phyloP scores from a whole-genome alignment of 1,140 invertebrate genomes.

The Lepidurus arcticus region DNA sequence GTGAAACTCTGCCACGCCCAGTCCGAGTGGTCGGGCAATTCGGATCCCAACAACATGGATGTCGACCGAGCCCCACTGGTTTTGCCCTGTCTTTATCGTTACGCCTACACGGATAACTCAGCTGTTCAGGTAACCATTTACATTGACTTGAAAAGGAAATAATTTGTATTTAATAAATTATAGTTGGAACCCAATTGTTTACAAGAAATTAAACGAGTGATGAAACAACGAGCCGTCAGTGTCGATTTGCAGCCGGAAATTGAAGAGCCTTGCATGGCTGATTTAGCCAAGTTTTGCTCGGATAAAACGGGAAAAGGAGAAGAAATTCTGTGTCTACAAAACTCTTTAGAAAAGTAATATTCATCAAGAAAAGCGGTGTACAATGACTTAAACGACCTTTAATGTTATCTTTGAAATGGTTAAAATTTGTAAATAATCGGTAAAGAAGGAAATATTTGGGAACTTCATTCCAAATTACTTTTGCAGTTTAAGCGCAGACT shows the following conservation, averaged over 20 bases:
- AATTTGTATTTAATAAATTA: slow-evolving; percentile 26
- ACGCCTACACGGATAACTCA: slow-evolving; percentile 69
- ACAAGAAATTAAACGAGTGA: slow-evolving; percentile 78
- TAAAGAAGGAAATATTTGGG: background rate
- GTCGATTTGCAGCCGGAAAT: slow-evolving; percentile 92
- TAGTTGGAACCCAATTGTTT: slow-evolving; percentile 47
- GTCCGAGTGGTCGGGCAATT: slow-evolving; percentile 60
- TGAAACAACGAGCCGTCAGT: slow-evolving; percentile 82
- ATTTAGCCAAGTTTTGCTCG: slow-evolving; percentile 75
- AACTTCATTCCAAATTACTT: slow-evolving; percentile 31
- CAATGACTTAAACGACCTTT: background rate
- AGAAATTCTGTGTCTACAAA: slow-evolving; percentile 88
- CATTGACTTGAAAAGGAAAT: background rate
- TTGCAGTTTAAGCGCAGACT: slow-evolving; percentile 48
- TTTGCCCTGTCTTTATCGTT: slow-evolving; percentile 84
- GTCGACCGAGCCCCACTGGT: slow-evolving; percentile 70
- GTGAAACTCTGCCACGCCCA: slow-evolving; percentile 71
- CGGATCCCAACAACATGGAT: slow-evolving; percentile 58
- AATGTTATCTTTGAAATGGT: background rate
- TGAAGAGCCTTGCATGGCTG: slow-evolving; percentile 79
- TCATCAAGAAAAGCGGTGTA: slow-evolving; percentile 36
- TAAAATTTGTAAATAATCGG: background rate
- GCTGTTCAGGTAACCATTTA: slow-evolving; percentile 48
- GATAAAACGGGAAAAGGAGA: slow-evolving; percentile 75
- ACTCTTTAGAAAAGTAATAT: slow-evolving; percentile 66